phyloP scores from a whole-genome alignment of 1,140 invertebrate species.

The Caenorhabditis briggsae region DNA sequence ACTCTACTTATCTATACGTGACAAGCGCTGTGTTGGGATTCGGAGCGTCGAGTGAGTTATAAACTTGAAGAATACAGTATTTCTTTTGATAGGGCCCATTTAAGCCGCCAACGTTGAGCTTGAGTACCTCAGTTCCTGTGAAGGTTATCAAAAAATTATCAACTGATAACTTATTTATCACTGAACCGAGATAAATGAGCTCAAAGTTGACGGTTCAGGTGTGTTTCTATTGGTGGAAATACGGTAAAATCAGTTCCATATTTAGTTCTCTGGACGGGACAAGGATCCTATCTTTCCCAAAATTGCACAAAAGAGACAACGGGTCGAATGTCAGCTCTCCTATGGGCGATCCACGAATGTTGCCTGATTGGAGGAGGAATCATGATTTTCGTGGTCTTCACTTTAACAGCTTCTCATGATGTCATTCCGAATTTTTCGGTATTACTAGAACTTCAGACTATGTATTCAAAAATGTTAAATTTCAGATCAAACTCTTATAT shows the following conservation, averaged over 20 bases:
- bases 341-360: slow-evolving; percentile 58
- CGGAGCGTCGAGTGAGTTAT: slow-evolving; percentile 51
- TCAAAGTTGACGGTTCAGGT: too few species aligned
- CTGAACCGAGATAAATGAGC: too few species aligned
- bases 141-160: too few species aligned
- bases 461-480: background rate
- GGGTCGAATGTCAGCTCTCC: slow-evolving; percentile 52
- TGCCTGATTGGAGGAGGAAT: slow-evolving; percentile 53
- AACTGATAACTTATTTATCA: too few species aligned
- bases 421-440: slow-evolving; percentile 3
- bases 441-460: background rate
- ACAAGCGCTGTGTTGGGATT: slow-evolving; percentile 46
- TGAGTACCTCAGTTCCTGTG: too few species aligned
- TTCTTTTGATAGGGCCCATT: too few species aligned
- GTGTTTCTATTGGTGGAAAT: too few species aligned
- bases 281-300: slow-evolving; percentile 59
- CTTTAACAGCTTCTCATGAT: slow-evolving; percentile 18
- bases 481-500: slow-evolving; percentile 43
- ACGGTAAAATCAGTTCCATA: background rate
- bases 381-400: slow-evolving; percentile 54
- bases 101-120: too few species aligned
- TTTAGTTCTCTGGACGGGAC: slow-evolving; percentile 61
- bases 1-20: slow-evolving; percentile 35
- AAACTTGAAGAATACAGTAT: background rate
- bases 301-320: slow-evolving; percentile 61